Evolutionary conservation across 2,888 invertebrate genomes (phyloP), one percentile per base, ranked within the genome.

Genomic region (Germaria angustata): DNA sequence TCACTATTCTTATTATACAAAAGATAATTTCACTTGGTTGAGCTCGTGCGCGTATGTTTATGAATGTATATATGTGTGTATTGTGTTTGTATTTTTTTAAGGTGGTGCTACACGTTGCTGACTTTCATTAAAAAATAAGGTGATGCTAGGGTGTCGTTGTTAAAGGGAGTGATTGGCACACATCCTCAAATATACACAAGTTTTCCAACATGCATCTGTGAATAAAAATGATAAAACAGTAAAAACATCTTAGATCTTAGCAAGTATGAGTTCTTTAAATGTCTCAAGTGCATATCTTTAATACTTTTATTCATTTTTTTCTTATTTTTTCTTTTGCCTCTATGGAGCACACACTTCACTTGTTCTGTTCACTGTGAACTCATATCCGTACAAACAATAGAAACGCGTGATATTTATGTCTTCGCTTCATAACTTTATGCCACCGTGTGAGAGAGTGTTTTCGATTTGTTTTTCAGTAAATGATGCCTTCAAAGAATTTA

Each of bases 201-300:
- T 7, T 22, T 32, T 11, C 6, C 32, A 9, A 15, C 51, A 63
- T 17, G 4, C 8, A 41, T 13, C 36, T 51, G 53, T 51, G 61
- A 44, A 61, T 61, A 59, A 17, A 32, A 32, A 61, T 61, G 24
- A 69, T 44, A 34, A 55, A 69, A 61, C 51, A 20, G 65, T 32
- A 41, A 57, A 68, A 11, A 22, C 4, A 28, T 5, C n/a, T 5
- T 28, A 28, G 28, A 51, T 34, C 53, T 34, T 17, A 22, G 13
- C 15, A 39, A 49, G 72, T 72, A 32, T 72, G 79, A 73, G 81
- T 68, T 55, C 41, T 63, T 41, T 73, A 41, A 81, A 69, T 73
- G 78, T 81, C 81, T 81, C 81, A 81, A 81, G 81, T 78, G 81
- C 73, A 81, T 81, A 69, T 77, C 78, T 78, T 49, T 78, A 78